Percentiles rank a stretch among this genome's conserved stretches.
These are phyloP conservation scores for Bubalus kerabau DNA, from an alignment of 2,113 vertebrate species.

Conservation along the genomic window DNA sequence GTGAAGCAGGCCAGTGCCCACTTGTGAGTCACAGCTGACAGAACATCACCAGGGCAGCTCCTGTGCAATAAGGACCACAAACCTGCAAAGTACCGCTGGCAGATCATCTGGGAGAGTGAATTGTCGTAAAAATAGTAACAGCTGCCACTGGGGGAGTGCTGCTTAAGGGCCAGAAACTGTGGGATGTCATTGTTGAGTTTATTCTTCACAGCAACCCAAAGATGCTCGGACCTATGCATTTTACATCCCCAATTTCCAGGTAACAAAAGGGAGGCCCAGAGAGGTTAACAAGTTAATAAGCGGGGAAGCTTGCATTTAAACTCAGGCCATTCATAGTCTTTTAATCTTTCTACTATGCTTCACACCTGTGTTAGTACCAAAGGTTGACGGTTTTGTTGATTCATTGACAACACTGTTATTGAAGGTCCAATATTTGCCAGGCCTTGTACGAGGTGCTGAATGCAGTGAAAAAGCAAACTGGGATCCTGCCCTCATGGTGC, in stretches of 20 bases:
- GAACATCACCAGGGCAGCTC: not conserved
- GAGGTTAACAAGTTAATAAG: not conserved
- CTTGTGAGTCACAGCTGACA: not conserved
- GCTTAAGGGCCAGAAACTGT: too few species aligned
- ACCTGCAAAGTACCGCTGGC: fast-evolving
- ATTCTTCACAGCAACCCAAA: not conserved
- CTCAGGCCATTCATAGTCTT: not conserved
- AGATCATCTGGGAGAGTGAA: not conserved
- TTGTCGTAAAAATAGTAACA: not conserved
- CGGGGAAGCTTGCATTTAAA: not conserved
- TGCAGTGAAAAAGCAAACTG: not conserved
- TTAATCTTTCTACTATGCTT: not conserved
- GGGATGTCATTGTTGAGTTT: not conserved
- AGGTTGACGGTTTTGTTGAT: fast-evolving
- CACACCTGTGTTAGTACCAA: not conserved
- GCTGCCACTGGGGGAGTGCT: fast-evolving
- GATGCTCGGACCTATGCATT: not conserved
- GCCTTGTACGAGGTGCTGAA: not conserved
- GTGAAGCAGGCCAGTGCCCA: not conserved
- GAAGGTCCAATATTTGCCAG: not conserved
- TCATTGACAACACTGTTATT: not conserved
- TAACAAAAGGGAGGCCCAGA: not conserved
- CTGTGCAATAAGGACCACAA: not conserved
- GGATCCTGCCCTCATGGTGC: not conserved
- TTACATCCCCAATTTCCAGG: not conserved